Evolutionary conservation across 2,888 invertebrate species (phyloP).

Genomic region (Cryptocephalus moraei): DNA sequence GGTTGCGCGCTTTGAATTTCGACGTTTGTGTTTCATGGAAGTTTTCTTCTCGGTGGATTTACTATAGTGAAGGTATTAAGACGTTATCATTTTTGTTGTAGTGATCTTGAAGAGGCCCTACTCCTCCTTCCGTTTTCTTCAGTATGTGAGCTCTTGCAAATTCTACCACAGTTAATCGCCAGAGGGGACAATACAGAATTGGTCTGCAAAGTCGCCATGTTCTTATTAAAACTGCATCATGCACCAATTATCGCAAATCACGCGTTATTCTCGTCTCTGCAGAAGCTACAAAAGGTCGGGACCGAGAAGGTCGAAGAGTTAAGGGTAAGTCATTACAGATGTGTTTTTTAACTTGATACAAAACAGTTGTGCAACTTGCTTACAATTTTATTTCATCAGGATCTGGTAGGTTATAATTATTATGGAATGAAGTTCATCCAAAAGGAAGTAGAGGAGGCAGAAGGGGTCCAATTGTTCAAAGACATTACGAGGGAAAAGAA

Average conservation of each 20-base stretch:
- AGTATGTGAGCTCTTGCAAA: conserved; percentile 66
- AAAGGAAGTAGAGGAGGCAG: conserved; percentile 62
- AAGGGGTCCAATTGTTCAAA: conserved; percentile 65
- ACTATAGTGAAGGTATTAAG: not conserved
- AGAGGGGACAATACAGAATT: conserved; percentile 67
- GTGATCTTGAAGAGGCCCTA: conserved; percentile 86
- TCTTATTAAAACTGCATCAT: conserved; percentile 66
- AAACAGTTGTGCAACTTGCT: no score
- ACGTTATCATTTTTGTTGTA: conserved; percentile 34
- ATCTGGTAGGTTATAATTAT: conserved; percentile 75
- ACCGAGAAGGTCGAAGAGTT: conserved; percentile 47
- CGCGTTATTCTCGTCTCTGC: conserved; percentile 54
- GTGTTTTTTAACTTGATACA: no score
- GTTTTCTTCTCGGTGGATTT: no score
- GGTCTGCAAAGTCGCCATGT: conserved; percentile 63
- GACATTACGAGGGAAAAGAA: conserved; percentile 59
- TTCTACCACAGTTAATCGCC: conserved; percentile 58
- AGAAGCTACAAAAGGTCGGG: conserved; percentile 49
- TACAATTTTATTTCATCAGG: conserved; percentile 43
- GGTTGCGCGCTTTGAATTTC: no score
- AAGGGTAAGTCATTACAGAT: conserved; percentile 41
- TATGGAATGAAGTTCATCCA: conserved; percentile 71
- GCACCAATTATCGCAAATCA: conserved; percentile 67
- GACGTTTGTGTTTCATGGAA: no score
- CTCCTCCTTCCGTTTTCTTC: conserved; percentile 74